phyloP scores from a whole-genome alignment of 1,140 invertebrate genomes.

The Solenopsis fugax region DNA sequence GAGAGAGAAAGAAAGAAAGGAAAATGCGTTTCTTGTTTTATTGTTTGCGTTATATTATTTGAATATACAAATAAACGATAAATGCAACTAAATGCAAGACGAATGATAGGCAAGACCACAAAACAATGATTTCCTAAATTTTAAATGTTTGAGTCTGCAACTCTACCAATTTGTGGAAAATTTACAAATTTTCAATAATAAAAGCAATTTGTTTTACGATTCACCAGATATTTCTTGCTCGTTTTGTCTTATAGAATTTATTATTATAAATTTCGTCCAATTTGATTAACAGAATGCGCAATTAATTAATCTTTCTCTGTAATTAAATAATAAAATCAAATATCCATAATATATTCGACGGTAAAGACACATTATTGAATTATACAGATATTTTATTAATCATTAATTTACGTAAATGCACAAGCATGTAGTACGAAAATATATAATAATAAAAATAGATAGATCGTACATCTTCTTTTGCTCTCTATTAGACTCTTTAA shows the following conservation, averaged over 20 bases:
- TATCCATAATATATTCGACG: background rate
- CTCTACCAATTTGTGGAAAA: background rate
- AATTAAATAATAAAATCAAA: background rate
- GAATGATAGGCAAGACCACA: background rate
- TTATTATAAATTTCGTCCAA: background rate
- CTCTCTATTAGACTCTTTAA: background rate
- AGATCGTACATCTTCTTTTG: background rate
- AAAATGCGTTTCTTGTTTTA: background rate
- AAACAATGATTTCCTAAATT: background rate
- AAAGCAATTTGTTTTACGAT: background rate
- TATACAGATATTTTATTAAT: slow-evolving; percentile 2
- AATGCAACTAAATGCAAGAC: background rate
- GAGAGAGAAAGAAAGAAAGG: background rate
- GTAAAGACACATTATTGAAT: background rate
- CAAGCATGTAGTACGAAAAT: background rate
- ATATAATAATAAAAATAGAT: background rate
- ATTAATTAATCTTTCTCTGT: background rate
- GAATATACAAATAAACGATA: background rate
- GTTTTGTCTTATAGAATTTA: background rate
- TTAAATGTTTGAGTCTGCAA: background rate
- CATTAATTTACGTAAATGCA: background rate
- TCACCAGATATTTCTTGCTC: background rate
- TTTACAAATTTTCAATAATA: slow-evolving; percentile 4
- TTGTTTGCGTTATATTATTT: background rate
- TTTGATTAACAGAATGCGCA: background rate